A percentile compares a stretch with the other conserved stretches of the same genome.
phyloP scores from a whole-genome alignment of 1,140 invertebrate genomes.

The Aphelinus atriplicis region DNA sequence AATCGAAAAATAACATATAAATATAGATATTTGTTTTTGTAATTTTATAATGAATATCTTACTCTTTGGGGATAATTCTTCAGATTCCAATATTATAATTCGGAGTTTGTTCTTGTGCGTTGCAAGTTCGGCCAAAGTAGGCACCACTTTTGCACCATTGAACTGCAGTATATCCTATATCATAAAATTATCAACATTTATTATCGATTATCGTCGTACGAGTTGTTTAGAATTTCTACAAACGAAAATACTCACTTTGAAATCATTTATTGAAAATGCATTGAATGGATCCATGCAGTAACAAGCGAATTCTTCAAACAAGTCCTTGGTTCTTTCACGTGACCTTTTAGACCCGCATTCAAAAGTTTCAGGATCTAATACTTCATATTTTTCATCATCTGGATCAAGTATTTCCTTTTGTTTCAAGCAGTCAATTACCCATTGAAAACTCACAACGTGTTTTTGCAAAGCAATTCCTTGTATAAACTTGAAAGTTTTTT shows the following conservation, averaged over 20 bases:
- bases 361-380: conserved; percentile 23
- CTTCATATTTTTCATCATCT: conserved; percentile 67
- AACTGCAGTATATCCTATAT: conserved; percentile 23
- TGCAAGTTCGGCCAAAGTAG: conserved; percentile 1
- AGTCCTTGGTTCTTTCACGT: conserved; percentile 23
- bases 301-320: conserved; percentile 47
- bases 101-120: conserved; percentile 16
- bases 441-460: conserved; percentile 56
- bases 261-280: conserved; percentile 37
- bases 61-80: conserved; percentile 19
- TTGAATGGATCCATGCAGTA: conserved; percentile 43
- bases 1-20: background rate
- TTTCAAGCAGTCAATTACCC: conserved; percentile 74
- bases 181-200: background rate
- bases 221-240: background rate
- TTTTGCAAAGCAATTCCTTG: conserved; percentile 50
- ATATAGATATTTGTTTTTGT: background rate
- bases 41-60: conserved; percentile 11
- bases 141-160: conserved; percentile 14
- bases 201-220: background rate
- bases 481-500: conserved; percentile 50
- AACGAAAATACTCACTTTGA: conserved; percentile 41
- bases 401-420: conserved; percentile 67
- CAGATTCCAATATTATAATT: conserved; percentile 26
- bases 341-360: conserved; percentile 44